Conservation (phyloP, 1,140 invertebrate genomes). For the Heliconius congener region DNA sequence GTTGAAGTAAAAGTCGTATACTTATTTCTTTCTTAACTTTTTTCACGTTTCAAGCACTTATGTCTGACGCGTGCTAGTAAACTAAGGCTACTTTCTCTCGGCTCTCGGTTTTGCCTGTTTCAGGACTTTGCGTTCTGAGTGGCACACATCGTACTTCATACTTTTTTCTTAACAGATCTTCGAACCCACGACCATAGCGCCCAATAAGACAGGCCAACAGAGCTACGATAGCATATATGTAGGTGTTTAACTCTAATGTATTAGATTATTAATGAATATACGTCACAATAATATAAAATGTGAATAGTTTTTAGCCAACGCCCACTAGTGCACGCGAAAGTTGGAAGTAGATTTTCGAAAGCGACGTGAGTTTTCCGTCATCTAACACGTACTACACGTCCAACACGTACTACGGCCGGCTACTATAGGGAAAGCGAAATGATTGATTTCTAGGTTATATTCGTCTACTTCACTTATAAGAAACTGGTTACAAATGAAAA, state of each 20-base stretch:
- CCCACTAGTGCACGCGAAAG: neutral
- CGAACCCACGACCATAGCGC: no score
- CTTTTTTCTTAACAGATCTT: neutral
- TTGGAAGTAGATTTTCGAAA: neutral
- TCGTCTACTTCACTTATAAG: neutral
- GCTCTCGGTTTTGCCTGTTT: no score
- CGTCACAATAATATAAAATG: neutral
- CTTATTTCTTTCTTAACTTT: no score
- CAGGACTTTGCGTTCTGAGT: no score
- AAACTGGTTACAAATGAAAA: neutral
- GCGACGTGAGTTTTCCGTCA: neutral
- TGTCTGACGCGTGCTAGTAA: no score
- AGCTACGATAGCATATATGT: no score
- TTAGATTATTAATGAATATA: neutral
- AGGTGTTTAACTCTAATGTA: no score
- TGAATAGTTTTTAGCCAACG: neutral
- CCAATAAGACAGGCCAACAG: no score
- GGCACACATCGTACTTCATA: neutral
- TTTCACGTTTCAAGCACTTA: no score
- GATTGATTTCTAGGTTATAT: slow-evolving; percentile 2
- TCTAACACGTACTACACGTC: slow-evolving; percentile 6
- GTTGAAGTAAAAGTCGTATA: neutral
- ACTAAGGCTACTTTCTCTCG: no score
- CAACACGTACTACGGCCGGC: slow-evolving; percentile 7
- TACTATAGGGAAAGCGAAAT: slow-evolving; percentile 2